These are phyloP conservation scores for Hesperia comma DNA, from an alignment of 2,888 invertebrate genomes.

Conservation along the genomic window DNA sequence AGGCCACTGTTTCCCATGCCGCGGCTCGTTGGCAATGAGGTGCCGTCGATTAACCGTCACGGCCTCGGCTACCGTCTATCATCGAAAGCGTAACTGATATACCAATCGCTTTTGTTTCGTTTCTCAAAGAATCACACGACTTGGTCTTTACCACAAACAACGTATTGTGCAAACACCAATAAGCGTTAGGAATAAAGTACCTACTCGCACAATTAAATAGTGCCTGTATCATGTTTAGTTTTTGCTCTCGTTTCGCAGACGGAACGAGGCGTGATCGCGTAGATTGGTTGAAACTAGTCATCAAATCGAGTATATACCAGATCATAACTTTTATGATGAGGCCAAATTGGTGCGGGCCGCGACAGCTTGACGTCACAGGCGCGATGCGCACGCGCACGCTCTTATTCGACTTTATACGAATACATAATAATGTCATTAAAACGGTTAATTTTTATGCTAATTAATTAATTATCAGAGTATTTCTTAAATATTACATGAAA, in stretches of 20 bases:
- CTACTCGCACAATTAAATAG: neutral
- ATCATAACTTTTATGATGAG: conserved; percentile 56
- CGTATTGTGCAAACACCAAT: neutral
- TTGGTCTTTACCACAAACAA: neutral
- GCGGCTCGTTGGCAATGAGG: conserved; percentile 50
- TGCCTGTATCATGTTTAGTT: conserved; percentile 11
- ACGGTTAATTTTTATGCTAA: neutral
- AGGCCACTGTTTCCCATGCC: conserved; percentile 69
- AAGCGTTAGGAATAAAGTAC: neutral
- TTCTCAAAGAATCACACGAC: conserved; percentile 1
- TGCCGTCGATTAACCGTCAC: conserved; percentile 51
- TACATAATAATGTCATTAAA: neutral
- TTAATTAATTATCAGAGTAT: no score
- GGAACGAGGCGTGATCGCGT: conserved; percentile 24
- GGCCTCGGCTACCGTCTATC: conserved; percentile 52
- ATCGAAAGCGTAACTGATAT: conserved; percentile 51
- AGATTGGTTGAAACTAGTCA: conserved; percentile 43
- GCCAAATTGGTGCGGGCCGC: conserved; percentile 54
- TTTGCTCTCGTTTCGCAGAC: conserved; percentile 9
- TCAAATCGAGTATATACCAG: conserved; percentile 60
- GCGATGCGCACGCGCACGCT: conserved; percentile 32
- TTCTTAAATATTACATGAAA: no score
- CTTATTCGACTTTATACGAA: conserved; percentile 24
- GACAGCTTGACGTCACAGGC: conserved; percentile 57
- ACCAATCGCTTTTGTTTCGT: conserved; percentile 9